Base-by-base conservation (phyloP, 2,888 invertebrate species). In the Athalia cordata region DNA sequence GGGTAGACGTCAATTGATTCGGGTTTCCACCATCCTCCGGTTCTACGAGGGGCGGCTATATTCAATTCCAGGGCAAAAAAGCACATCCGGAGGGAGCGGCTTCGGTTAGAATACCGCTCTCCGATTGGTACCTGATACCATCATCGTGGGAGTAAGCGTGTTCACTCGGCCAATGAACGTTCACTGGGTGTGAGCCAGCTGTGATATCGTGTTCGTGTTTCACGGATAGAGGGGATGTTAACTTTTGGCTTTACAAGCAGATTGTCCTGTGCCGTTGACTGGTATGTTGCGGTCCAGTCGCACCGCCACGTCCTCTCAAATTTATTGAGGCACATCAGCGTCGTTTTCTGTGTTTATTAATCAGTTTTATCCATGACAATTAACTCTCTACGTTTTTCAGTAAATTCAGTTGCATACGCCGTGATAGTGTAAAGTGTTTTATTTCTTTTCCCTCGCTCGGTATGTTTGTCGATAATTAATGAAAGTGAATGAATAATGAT, bases 181-280 rank as follows among this genome's bases (percentile, higher is more conserved):
- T 7, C 74, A 59, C 79, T 87, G 87, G 89, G 89, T 87, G 89
- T 75, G 75, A 13, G 84, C 81, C 81, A 84, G 29, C 29, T 29
- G 85, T 83, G 67, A 83, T 85, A 86, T 87, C 84, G 86, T 72
- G 87, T 89, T 87, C 84, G 79, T 81, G 82, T 77, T 11, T n/a
- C 79, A 81, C 76, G 80, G 79, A 83, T 83, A 84, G 84, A 84
- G 84, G 89, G 87, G 88, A 86, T 86, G 86, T 84, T 86, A 83
- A 84, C 84, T 85, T 85, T 83, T 79, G 83, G 82, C 85, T 84
- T 84, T 82, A 80, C 29, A 80, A 85, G 83, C 89, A 90, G 90
- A 90, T 90, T 89, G 90, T 89, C 86, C 84, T 87, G 89, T 88
- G 90, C 89, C 89, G 90, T 90, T 89, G 90, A 87, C 87, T 87